Conservation (phyloP, 2,113 vertebrate genomes). For the Pelecanus crispus region DNA sequence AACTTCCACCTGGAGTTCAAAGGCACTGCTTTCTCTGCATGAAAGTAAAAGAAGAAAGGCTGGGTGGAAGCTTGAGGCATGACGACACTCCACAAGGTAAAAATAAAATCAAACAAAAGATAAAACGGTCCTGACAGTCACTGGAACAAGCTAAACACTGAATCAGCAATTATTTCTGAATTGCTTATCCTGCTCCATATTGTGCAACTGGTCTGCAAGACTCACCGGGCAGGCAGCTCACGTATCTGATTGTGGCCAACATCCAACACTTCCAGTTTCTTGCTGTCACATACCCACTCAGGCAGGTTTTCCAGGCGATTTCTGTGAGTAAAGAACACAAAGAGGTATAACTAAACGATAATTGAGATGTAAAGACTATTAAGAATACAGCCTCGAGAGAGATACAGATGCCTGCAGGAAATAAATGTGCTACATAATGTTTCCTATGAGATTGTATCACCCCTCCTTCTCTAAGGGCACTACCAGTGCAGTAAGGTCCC, state of each 20-base stretch:
- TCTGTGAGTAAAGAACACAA: slow-evolving; percentile 68
- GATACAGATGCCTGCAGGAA: neutral
- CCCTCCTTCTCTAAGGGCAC: neutral
- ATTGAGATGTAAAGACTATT: neutral
- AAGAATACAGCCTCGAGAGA: neutral
- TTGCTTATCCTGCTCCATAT: neutral
- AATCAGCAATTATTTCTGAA: slow-evolving; percentile 39
- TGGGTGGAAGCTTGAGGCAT: neutral
- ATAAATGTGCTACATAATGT: neutral
- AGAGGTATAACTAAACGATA: neutral
- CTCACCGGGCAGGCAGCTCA: slow-evolving; percentile 91
- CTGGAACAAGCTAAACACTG: slow-evolving; percentile 30
- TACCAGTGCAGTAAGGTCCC: neutral
- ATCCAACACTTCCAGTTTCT: slow-evolving; percentile 93
- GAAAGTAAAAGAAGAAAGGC: slow-evolving; percentile 43
- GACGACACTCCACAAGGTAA: neutral
- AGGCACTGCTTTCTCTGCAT: neutral
- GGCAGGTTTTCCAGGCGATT: slow-evolving; percentile 89
- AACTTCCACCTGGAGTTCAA: slow-evolving; percentile 21
- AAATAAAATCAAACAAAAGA: slow-evolving; percentile 41
- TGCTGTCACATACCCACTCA: slow-evolving; percentile 92
- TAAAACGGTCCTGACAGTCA: slow-evolving; percentile 4
- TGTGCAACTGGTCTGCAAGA: neutral
- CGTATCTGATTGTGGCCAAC: slow-evolving; percentile 88
- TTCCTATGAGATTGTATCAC: neutral